These are phyloP conservation scores for Pinna nobilis DNA, from an alignment of 1,140 invertebrate genomes.

Conservation along the genomic window DNA sequence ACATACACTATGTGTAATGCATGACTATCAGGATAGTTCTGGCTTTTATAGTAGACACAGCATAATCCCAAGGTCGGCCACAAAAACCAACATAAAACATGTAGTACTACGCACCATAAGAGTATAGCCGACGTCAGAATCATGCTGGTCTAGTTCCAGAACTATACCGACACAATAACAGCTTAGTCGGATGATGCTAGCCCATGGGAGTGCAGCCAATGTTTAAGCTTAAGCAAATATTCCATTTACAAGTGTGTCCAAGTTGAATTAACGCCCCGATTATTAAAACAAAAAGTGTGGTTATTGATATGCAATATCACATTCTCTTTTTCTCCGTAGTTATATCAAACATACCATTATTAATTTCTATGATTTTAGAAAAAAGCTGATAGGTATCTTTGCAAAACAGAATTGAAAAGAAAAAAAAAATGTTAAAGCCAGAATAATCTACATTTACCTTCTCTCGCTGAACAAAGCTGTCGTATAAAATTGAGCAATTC, in stretches of 20 bases:
- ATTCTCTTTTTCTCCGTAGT: not conserved
- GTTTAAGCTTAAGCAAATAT: not conserved
- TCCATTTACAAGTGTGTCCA: not conserved
- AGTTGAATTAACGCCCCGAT: not conserved
- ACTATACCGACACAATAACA: not conserved
- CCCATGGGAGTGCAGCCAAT: not conserved
- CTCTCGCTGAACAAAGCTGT: not conserved
- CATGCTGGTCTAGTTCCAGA: not conserved
- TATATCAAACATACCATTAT: not conserved
- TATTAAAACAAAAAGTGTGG: not conserved
- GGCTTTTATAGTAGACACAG: too few relatives aligned
- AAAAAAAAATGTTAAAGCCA: not conserved
- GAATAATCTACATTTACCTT: not conserved
- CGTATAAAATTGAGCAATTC: too few relatives aligned
- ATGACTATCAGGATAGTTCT: too few relatives aligned
- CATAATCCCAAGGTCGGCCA: too few relatives aligned
- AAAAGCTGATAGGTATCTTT: too few relatives aligned
- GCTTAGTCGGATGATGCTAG: not conserved
- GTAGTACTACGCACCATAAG: slow-evolving; percentile 8
- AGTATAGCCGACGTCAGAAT: not conserved
- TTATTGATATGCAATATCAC: not conserved
- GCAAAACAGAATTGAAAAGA: too few relatives aligned
- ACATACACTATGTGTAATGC: too few relatives aligned
- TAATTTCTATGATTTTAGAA: too few relatives aligned
- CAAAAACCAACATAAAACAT: slow-evolving; percentile 1